Conservation (phyloP, 2,888 invertebrate species). For the Campoplex nolae region DNA sequence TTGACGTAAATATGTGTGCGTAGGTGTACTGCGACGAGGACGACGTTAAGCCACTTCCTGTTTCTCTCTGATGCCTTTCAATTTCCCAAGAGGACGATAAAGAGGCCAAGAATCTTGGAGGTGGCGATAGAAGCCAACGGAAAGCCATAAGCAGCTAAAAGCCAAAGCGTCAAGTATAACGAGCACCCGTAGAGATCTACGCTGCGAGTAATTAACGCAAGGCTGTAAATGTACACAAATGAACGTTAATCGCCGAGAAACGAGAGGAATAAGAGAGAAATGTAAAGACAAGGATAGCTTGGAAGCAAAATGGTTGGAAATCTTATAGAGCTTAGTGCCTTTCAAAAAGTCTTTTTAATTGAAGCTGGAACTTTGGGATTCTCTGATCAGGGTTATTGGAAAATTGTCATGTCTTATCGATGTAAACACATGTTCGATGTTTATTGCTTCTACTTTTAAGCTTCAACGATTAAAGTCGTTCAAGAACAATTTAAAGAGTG, state of each 20-base stretch:
- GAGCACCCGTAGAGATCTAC: slow-evolving; percentile 49
- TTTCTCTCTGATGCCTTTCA: slow-evolving; percentile 59
- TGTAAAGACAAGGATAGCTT: not conserved
- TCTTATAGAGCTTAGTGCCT: no score
- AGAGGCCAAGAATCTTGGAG: slow-evolving; percentile 46
- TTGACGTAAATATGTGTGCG: slow-evolving; percentile 1
- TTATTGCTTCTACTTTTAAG: no score
- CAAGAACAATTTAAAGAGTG: not conserved
- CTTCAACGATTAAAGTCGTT: no score
- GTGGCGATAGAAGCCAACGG: slow-evolving; percentile 4
- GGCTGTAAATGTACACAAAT: slow-evolving; percentile 25
- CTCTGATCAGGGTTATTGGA: no score
- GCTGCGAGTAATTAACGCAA: slow-evolving; percentile 55
- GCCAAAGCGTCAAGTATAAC: slow-evolving; percentile 48
- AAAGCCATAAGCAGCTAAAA: slow-evolving; percentile 26
- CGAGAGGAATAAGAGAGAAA: not conserved
- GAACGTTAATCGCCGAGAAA: not conserved
- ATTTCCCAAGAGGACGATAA: slow-evolving; percentile 58
- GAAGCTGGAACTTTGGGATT: no score
- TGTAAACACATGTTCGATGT: no score
- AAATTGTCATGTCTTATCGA: no score
- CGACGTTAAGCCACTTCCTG: slow-evolving; percentile 46
- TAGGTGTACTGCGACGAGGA: slow-evolving; percentile 17
- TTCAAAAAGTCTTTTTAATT: no score
- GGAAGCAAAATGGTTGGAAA: not conserved